Evolutionary conservation across 2,888 invertebrate species (phyloP).

Genomic region (Dasypolia templi): DNA sequence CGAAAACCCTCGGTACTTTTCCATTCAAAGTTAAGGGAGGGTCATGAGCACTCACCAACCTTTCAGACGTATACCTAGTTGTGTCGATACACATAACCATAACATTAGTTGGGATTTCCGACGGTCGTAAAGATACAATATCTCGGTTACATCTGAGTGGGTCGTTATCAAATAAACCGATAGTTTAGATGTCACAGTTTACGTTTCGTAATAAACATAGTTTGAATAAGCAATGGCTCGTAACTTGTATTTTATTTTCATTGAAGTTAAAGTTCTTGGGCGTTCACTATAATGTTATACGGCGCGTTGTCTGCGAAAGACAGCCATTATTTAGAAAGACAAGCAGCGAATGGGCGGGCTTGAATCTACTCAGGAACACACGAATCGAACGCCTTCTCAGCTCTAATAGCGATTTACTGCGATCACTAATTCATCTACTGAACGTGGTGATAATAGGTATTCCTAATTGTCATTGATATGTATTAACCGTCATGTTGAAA

Average conservation of each 20-base stretch:
- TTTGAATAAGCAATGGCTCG: slow-evolving; percentile 20
- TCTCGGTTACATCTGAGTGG: slow-evolving; percentile 40
- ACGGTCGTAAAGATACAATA: slow-evolving; percentile 54
- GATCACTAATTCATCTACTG: slow-evolving; percentile 44
- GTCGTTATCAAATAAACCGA: slow-evolving; percentile 47
- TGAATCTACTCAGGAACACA: slow-evolving; percentile 30
- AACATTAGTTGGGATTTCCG: slow-evolving; percentile 53
- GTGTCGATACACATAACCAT: slow-evolving; percentile 20
- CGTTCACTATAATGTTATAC: slow-evolving; percentile 42
- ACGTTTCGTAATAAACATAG: slow-evolving; percentile 18
- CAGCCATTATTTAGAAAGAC: slow-evolving; percentile 60
- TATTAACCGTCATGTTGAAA: slow-evolving; percentile 6
- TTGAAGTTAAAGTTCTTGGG: slow-evolving; percentile 35
- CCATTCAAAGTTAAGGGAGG: slow-evolving; percentile 52
- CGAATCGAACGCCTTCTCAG: slow-evolving; percentile 48
- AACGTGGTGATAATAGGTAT: slow-evolving; percentile 22
- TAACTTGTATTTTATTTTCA: slow-evolving; percentile 45
- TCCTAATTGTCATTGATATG: slow-evolving; percentile 26
- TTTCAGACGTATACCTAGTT: slow-evolving; percentile 33
- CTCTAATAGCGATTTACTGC: slow-evolving; percentile 48
- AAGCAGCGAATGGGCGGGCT: slow-evolving; percentile 61
- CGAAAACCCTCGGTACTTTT: slow-evolving; percentile 53
- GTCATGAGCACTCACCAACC: slow-evolving; percentile 53
- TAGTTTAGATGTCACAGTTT: slow-evolving; percentile 19
- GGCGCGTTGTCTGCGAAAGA: slow-evolving; percentile 51